Evolutionary conservation across 2,888 invertebrate species (phyloP).

Genomic region (Heliconius cydno): DNA sequence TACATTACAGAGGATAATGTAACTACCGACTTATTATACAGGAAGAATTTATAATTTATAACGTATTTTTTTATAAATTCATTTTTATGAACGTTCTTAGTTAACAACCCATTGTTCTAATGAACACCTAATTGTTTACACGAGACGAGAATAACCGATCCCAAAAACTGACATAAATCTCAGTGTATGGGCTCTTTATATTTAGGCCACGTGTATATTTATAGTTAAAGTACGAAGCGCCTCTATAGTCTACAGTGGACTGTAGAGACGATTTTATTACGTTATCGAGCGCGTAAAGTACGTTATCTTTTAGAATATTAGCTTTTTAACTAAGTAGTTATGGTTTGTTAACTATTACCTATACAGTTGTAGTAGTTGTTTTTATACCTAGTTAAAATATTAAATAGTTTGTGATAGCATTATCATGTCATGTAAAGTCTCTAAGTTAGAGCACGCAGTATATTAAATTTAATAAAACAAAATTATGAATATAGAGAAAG

Average conservation of each 20-base stretch:
- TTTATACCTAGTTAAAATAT: not conserved
- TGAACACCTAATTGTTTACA: conserved; percentile 39
- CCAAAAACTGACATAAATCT: conserved; percentile 50
- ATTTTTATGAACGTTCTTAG: conserved; percentile 5
- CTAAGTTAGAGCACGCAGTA: too few relatives aligned
- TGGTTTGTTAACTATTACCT: not conserved
- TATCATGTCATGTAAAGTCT: too few relatives aligned
- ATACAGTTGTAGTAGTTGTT: not conserved
- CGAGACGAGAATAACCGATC: conserved; percentile 46
- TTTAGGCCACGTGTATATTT: conserved; percentile 53
- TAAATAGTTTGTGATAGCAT: not conserved
- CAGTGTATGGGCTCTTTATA: conserved; percentile 54
- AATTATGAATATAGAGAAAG: too few relatives aligned
- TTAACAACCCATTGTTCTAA: conserved; percentile 36
- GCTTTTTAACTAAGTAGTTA: not conserved
- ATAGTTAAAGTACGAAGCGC: not conserved
- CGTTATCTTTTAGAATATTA: not conserved
- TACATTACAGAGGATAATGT: not conserved
- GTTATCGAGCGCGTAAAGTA: not conserved
- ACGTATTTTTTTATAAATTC: not conserved
- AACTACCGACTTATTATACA: too few relatives aligned
- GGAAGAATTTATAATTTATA: too few relatives aligned
- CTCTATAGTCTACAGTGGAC: conserved; percentile 3
- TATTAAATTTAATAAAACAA: too few relatives aligned
- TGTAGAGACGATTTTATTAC: conserved; percentile 34